Evolutionary conservation across 2,797 vertebrate genomes (phyloP).

Genomic region (Schizopygopsis malacanthus): DNA sequence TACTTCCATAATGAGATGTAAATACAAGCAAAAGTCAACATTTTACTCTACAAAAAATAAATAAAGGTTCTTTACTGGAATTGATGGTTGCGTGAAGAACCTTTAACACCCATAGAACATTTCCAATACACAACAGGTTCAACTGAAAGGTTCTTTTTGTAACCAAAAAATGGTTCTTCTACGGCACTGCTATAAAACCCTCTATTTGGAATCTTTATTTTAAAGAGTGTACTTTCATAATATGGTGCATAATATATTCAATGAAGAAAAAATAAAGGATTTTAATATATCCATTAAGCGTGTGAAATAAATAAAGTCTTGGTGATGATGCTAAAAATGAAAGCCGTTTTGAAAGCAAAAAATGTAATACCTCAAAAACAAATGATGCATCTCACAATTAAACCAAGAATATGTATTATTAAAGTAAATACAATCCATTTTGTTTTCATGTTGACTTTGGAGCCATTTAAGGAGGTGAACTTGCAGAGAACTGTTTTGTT

Average conservation of each 20-base stretch:
- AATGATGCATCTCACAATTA: background rate
- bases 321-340: background rate
- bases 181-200: background rate
- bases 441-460: background rate
- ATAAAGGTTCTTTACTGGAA: background rate
- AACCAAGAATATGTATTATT: background rate
- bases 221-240: background rate
- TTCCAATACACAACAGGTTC: background rate
- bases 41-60: background rate
- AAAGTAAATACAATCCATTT: background rate
- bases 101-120: background rate
- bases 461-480: slow-evolving; percentile 10
- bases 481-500: slow-evolving; percentile 21
- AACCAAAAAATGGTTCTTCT: background rate
- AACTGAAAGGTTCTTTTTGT: background rate
- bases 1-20: background rate
- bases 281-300: background rate
- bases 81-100: background rate
- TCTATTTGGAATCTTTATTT: background rate
- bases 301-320: background rate
- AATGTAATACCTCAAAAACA: background rate
- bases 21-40: background rate
- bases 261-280: background rate
- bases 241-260: background rate
- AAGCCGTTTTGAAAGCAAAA: background rate